Evolutionary conservation across 2,797 vertebrate species (phyloP).

Genomic region (Dromococcyx pavoninus): DNA sequence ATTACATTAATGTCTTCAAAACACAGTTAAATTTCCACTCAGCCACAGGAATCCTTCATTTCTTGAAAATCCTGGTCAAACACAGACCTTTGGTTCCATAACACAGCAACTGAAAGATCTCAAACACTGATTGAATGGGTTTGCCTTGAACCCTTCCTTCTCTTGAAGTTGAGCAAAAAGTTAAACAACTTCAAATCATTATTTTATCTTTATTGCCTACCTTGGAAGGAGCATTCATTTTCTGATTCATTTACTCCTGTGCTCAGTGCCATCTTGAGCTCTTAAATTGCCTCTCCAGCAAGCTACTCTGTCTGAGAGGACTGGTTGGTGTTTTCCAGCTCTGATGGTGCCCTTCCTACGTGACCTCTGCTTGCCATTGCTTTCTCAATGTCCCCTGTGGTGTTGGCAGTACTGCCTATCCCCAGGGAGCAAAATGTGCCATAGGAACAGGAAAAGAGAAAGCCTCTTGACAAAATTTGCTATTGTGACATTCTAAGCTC

Average conservation of each 20-base stretch:
- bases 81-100: not conserved
- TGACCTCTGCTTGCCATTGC: not conserved
- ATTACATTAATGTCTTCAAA: not conserved
- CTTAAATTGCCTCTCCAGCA: not conserved
- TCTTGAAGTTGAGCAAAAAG: not conserved
- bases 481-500: slow-evolving; percentile 21
- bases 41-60: not conserved
- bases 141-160: not conserved
- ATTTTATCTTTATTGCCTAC: not conserved
- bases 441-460: not conserved
- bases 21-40: not conserved
- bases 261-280: not conserved
- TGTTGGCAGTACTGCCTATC: not conserved
- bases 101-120: not conserved
- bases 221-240: not conserved
- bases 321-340: not conserved
- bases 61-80: not conserved
- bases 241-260: not conserved
- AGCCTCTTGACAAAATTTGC: not conserved
- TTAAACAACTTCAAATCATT: not conserved
- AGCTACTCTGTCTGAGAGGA: not conserved
- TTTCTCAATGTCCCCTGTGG: not conserved
- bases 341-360: not conserved
- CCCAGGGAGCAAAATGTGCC: not conserved
- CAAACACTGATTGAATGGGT: not conserved